Evolutionary conservation across 2,113 vertebrate species (phyloP), one percentile per base, ranked within the genome.

Genomic region (Onychostoma macrolepis): DNA sequence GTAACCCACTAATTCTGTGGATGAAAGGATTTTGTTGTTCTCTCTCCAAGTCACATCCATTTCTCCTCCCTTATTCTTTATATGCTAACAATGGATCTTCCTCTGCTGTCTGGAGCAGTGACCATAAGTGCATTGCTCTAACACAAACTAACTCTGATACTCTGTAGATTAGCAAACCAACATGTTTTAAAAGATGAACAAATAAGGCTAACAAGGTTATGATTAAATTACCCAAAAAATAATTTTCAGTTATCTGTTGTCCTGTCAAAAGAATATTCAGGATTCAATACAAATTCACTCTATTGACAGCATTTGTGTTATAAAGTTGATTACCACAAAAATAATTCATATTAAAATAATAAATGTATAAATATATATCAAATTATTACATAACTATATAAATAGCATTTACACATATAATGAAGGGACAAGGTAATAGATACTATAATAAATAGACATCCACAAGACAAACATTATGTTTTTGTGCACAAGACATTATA

Each of bases 1-100:
- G n/a, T 65, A 76, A 53, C 30, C 33, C 77, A 30, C 17, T 58
- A 36, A n/a, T 61, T 17, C 72, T 71, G 15, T 71, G 30, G 33
- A 69, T 71, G 7, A 87, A 58, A 79, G 36, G 75, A 13, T 30
- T 80, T 71, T 71, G 33, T 72, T 84, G 75, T 86, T 86, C 61
- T 69, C 48, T 50, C 43, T 67, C 58, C 21, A 24, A 50, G 36
- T 79, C 19, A 72, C 53, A 43, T 79, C 28, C 75, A 61, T 9
- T 38, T 71, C 28, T 79, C 28, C 61, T 30, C 69, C 69, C 4
- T 30, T 63, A 48, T 65, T 28, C 26, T 28, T 78, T 4, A 28
- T 4, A 28, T 11, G 2, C 75, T 79, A 79, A 84, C 74, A 84
- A 84, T 79, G 41, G 21, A 30, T 38, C 28, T n/a, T 63, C 21